Evolutionary conservation across 2,113 vertebrate species (phyloP).

Genomic region (Maccullochella peelii): DNA sequence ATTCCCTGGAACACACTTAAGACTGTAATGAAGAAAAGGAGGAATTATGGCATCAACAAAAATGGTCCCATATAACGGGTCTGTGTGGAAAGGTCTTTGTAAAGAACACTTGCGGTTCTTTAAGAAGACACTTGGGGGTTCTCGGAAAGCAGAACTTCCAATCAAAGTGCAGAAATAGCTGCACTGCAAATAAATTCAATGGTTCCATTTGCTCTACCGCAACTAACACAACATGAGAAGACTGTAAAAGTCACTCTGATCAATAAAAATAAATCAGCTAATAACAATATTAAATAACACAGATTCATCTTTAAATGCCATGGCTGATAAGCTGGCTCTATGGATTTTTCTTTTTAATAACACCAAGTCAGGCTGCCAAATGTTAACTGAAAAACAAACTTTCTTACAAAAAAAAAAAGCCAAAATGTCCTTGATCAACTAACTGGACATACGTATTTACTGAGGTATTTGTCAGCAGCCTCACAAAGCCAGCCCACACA

Average conservation of each 20-base stretch:
- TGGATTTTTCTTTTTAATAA: conserved; percentile 9
- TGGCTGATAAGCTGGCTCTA: background rate
- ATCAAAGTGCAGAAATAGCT: conserved; percentile 23
- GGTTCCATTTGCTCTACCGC: background rate
- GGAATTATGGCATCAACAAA: conserved; percentile 43
- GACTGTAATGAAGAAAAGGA: conserved; percentile 33
- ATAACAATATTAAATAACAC: conserved; percentile 30
- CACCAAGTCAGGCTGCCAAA: background rate
- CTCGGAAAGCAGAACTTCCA: conserved; percentile 7
- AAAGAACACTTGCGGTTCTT: conserved; percentile 13
- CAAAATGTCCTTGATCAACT: background rate
- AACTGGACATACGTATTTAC: background rate
- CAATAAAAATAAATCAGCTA: conserved; percentile 29
- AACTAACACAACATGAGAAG: background rate
- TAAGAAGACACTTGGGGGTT: background rate
- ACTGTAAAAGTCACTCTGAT: conserved; percentile 28
- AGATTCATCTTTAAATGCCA: conserved; percentile 42
- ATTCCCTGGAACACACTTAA: conserved; percentile 47
- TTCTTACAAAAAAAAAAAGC: background rate
- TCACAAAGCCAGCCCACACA: conserved; percentile 6
- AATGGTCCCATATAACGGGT: conserved; percentile 6
- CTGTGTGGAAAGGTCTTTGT: conserved; percentile 16
- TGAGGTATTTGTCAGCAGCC: background rate
- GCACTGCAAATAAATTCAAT: background rate
- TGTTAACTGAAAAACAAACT: background rate